A percentile compares a stretch with the other conserved stretches of the same genome.
Evolutionary conservation across 2,797 vertebrate species (phyloP).

Genomic region (Pogonophryne albipinna): DNA sequence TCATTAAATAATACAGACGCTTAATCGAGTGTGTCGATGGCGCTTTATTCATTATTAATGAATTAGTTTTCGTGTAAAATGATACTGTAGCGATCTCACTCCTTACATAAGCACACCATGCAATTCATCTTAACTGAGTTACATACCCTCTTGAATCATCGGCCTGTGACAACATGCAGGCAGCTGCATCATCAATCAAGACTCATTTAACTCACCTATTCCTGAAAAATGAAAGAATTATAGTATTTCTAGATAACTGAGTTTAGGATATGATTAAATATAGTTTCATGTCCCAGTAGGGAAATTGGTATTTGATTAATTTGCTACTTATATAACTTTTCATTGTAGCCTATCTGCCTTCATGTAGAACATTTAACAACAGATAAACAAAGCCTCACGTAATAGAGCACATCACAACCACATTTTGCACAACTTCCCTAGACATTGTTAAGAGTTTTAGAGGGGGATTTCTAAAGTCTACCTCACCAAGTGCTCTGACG

Average conservation of each 20-base stretch:
- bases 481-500: slow-evolving; percentile 28
- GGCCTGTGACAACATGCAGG: no score
- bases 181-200: no score
- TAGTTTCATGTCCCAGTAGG: no score
- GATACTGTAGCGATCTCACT: neutral
- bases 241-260: no score
- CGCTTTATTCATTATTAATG: neutral
- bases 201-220: no score
- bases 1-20: neutral
- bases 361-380: neutral
- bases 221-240: no score
- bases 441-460: slow-evolving; percentile 7
- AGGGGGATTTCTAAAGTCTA: slow-evolving; percentile 35
- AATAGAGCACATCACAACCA: neutral
- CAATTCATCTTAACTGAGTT: neutral
- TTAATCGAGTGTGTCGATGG: no score
- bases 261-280: no score
- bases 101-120: no score
- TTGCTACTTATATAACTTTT: no score
- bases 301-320: no score
- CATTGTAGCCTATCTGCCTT: neutral
- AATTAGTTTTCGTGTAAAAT: neutral
- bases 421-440: slow-evolving; percentile 26
- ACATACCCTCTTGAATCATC: no score
- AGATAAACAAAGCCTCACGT: neutral